Conservation (phyloP, 2,888 invertebrate genomes). For the Parnassius mnemosyne region DNA sequence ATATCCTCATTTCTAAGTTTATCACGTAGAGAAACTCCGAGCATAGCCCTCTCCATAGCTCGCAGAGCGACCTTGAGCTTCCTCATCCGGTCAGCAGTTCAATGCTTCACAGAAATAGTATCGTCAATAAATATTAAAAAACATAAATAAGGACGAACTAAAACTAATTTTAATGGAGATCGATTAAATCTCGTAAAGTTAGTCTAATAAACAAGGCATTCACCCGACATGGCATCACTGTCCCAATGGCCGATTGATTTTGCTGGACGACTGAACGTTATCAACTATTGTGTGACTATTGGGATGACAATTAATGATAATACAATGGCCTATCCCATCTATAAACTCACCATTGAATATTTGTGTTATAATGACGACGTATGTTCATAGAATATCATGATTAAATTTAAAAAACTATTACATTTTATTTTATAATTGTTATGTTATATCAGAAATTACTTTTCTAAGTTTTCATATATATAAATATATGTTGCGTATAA, state of each 20-base stretch:
- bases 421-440: too few species aligned
- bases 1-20: too few species aligned
- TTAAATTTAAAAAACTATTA: too few species aligned
- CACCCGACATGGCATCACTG: conserved; percentile 50
- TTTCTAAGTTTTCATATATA: too few species aligned
- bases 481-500: too few species aligned
- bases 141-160: conserved; percentile 12
- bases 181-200: conserved; percentile 61
- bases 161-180: conserved; percentile 35
- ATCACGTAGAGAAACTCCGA: too few species aligned
- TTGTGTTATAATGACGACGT: not conserved
- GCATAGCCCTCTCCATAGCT: too few species aligned
- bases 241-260: conserved; percentile 47
- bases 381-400: not conserved
- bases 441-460: too few species aligned
- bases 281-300: conserved; percentile 21
- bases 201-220: conserved; percentile 68
- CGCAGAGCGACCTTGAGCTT: too few species aligned
- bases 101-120: too few species aligned
- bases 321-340: conserved; percentile 33
- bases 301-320: conserved; percentile 38
- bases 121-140: not conserved
- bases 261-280: conserved; percentile 30
- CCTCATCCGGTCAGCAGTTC: too few species aligned
- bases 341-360: conserved; percentile 6